Conservation (phyloP, 1,140 invertebrate species). For the Phthorimaea operculella region DNA sequence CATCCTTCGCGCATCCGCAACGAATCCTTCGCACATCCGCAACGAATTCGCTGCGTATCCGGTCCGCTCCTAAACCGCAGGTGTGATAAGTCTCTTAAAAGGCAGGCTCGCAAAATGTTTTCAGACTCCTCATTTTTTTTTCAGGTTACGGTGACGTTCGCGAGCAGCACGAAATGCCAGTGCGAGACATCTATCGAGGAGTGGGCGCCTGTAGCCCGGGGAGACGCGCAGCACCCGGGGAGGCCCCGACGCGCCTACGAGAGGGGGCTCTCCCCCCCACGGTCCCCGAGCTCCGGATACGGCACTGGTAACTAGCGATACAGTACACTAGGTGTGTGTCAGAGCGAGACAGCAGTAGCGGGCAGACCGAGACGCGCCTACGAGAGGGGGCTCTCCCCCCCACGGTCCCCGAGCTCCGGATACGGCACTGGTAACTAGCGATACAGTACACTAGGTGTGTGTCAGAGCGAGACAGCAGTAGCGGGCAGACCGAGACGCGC, state of each 20-base stretch:
- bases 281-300: slow-evolving; percentile 86
- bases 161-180: slow-evolving; percentile 37
- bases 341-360: too few species aligned
- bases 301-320: slow-evolving; percentile 81
- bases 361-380: slow-evolving; percentile 72
- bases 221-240: slow-evolving; percentile 49
- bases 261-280: slow-evolving; percentile 82
- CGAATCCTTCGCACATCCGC: too few species aligned
- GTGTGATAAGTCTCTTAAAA: too few species aligned
- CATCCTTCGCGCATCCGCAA: too few species aligned
- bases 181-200: slow-evolving; percentile 40
- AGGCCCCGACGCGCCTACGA: slow-evolving; percentile 75
- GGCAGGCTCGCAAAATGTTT: too few species aligned
- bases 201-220: slow-evolving; percentile 27
- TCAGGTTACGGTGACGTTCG: slow-evolving; percentile 52
- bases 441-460: too few species aligned
- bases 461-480: too few species aligned
- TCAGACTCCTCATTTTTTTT: too few species aligned
- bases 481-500: slow-evolving; percentile 69
- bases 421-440: slow-evolving; percentile 84
- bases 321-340: too few species aligned
- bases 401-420: slow-evolving; percentile 85
- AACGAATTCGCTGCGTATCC: too few species aligned
- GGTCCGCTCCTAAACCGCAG: too few species aligned
- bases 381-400: slow-evolving; percentile 82